Evolutionary conservation across 2,113 vertebrate genomes (phyloP).

Genomic region (Genyomyrus donnyi): DNA sequence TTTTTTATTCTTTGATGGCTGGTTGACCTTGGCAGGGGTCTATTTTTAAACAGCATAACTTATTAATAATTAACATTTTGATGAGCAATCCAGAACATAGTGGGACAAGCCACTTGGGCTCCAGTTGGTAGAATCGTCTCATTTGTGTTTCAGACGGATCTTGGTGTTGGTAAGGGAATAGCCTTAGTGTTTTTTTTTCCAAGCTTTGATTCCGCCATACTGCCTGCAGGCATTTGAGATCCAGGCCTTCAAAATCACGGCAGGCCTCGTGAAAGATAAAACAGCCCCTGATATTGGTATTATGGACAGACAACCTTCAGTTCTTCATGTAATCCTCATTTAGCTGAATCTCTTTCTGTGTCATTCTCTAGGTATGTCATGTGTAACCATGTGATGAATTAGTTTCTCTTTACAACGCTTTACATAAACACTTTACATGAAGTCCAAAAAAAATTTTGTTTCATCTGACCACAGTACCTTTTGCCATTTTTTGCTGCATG

Average conservation of each 20-base stretch:
- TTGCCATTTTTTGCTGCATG: not conserved
- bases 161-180: not conserved
- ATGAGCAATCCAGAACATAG: not conserved
- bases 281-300: not conserved
- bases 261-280: not conserved
- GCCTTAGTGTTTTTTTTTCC: not conserved
- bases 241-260: not conserved
- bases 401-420: not conserved
- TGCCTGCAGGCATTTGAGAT: conserved; percentile 1
- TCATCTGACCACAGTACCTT: not conserved
- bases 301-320: not conserved
- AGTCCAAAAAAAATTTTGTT: not conserved
- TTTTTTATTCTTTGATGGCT: not conserved
- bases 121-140: not conserved
- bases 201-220: not conserved
- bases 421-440: not conserved
- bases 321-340: not conserved
- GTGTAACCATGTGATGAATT: not conserved
- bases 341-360: not conserved
- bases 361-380: not conserved
- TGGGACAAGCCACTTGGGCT: not conserved
- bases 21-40: not conserved
- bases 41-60: not conserved
- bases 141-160: not conserved
- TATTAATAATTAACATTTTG: not conserved